phyloP scores from a whole-genome alignment of 1,140 invertebrate species.

The Euura saliciscinereae region DNA sequence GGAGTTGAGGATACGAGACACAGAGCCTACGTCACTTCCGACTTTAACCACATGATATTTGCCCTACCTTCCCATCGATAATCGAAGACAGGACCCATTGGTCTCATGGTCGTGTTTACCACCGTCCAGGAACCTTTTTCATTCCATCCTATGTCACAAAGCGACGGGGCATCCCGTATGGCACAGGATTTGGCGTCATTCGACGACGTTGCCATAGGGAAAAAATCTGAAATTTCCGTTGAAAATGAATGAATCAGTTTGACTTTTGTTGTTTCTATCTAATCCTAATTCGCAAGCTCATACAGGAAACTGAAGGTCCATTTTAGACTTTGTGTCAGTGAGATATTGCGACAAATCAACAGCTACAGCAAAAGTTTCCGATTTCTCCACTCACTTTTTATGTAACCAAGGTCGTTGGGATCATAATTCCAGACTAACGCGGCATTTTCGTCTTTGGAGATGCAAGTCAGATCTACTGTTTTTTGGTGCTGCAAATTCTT shows the following conservation, averaged over 20 bases:
- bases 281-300: no score
- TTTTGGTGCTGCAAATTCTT: no score
- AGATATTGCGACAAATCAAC: no score
- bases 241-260: no score
- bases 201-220: no score
- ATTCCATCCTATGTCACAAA: not conserved
- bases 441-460: constrained; percentile 25
- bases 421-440: constrained; percentile 26
- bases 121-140: constrained; percentile 13
- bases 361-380: not conserved
- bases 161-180: no score
- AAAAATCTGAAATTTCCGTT: no score
- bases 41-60: not conserved
- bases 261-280: no score
- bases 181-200: not conserved
- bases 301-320: no score
- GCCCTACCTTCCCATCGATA: constrained; percentile 34
- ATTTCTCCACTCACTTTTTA: not conserved
- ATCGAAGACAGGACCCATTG: constrained; percentile 29
- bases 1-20: not conserved
- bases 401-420: no score
- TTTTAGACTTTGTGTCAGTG: no score
- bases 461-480: constrained; percentile 9
- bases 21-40: not conserved
- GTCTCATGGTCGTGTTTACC: constrained; percentile 11